Evolutionary conservation across 2,888 invertebrate genomes (phyloP), one percentile per base, ranked within the genome.

Genomic region (Sinotaia quadrata): DNA sequence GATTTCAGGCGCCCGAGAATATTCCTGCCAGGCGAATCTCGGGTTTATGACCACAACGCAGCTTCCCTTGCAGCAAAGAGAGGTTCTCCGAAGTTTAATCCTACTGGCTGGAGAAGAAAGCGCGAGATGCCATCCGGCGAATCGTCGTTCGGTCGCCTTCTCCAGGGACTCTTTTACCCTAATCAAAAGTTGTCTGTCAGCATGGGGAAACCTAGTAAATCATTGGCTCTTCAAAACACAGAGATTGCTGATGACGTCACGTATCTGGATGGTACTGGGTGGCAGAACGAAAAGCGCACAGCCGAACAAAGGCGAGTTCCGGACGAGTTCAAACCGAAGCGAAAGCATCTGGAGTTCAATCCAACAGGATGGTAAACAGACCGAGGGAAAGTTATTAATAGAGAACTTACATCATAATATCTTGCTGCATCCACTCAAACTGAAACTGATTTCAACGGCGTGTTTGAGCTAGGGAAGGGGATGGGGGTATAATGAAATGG

Each of bases 101-200:
- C 66, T 21, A 58, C 57, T 8, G 66, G 66, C 36, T 66, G 66
- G 66, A 47, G 66, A 15, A 44, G 65, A 0, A 66, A 66, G 8
- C 58, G 66, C 21, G 54, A 54, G 5, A 31, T 54, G 31, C 18
- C 29, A 1, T 29, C 29, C 2, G 5, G 18, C 4, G 54, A 54
- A 10, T 3, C 27, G 21, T 54, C 18, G 27, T 1, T 54, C 5
- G 21, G 29, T 4, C 27, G 54, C 29, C 2, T 49, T 1, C 58
- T 66, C 29, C 34, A 18, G 8, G 27, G 34, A 7, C 24, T 65
- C 18, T 34, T 65, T 2, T 5, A 27, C 24, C 36, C 21, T 10
- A n/a, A n/a, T n/a, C 47, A 47, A 8, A 7, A 41, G 41, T 41
- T 41, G 18, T 8, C 15, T 47, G 21, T 21, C 12, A n/a, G 12